Percentiles rank a stretch among this genome's conserved stretches.
Evolutionary conservation across 2,113 vertebrate genomes (phyloP).

Genomic region (Cavia porcellus): DNA sequence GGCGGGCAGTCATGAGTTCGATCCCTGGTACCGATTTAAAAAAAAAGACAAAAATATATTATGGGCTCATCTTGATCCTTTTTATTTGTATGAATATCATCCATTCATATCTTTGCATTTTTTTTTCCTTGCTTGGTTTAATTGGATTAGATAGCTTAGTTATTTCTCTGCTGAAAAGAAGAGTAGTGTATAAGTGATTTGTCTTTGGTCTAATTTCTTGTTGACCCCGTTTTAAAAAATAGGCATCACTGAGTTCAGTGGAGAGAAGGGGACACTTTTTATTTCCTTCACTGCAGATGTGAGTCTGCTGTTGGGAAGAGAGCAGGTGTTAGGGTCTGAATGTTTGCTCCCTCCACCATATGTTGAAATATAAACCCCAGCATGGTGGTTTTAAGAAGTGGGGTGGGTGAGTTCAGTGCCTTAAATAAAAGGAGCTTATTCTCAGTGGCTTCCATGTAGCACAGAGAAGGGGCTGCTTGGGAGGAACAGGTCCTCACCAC

Average conservation of each 20-base stretch:
- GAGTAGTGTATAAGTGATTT: background rate
- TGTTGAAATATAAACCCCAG: background rate
- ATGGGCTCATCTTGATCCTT: background rate
- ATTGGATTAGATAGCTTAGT: background rate
- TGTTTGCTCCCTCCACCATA: background rate
- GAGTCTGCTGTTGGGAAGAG: background rate
- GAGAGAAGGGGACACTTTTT: background rate
- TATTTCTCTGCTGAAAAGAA: background rate
- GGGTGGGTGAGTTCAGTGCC: background rate
- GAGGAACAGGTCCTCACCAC: background rate
- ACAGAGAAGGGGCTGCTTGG: too few species aligned
- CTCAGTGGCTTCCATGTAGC: background rate
- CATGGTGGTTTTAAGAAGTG: background rate
- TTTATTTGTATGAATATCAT: background rate
- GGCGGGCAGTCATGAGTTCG: too few species aligned
- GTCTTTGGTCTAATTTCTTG: background rate
- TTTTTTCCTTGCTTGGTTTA: background rate
- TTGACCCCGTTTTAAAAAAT: background rate
- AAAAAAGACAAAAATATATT: background rate
- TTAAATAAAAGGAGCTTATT: background rate
- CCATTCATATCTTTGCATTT: background rate
- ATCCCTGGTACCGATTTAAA: too few species aligned
- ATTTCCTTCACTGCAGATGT: background rate
- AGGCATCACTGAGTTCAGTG: background rate
- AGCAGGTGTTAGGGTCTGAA: background rate